phyloP scores from a whole-genome alignment of 2,888 invertebrate species.

The Brenthis hecate region DNA sequence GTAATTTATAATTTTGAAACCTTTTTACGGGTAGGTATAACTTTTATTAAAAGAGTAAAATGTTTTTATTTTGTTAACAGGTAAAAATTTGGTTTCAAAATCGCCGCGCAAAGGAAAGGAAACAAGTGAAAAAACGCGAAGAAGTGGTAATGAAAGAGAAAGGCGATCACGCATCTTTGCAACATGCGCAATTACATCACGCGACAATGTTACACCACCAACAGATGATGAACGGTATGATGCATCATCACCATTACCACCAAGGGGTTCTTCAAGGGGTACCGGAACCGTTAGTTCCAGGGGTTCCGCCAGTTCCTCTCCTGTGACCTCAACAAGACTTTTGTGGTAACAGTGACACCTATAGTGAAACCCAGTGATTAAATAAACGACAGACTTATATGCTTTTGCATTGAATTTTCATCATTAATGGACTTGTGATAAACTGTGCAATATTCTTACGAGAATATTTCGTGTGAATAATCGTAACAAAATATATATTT shows the following conservation, averaged over 20 bases:
- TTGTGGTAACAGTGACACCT: conserved; percentile 56
- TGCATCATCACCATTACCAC: conserved; percentile 79
- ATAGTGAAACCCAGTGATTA: conserved; percentile 43
- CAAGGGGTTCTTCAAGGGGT: conserved; percentile 78
- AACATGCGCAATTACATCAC: conserved; percentile 79
- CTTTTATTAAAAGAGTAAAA: neutral
- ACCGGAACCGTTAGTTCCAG: conserved; percentile 74
- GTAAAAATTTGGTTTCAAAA: conserved; percentile 95
- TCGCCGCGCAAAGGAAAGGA: conserved; percentile 95
- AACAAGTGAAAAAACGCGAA: conserved; percentile 92
- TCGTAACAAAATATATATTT: conserved; percentile 1
- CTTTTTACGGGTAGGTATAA: no score
- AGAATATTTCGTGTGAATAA: conserved; percentile 47
- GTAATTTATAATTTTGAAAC: no score
- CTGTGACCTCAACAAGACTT: conserved; percentile 76
- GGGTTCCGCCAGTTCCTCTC: conserved; percentile 73
- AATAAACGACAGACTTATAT: conserved; percentile 29
- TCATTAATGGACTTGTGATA: conserved; percentile 59
- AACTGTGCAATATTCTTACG: conserved; percentile 67
- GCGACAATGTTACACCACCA: conserved; percentile 80
- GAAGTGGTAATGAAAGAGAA: conserved; percentile 86
- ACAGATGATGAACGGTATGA: conserved; percentile 80
- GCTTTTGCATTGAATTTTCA: conserved; percentile 43
- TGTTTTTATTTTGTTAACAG: conserved; percentile 51
- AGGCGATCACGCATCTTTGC: conserved; percentile 75